These are phyloP conservation scores for Plumapathes pennacea DNA, from an alignment of 92 coral and sea anemone genomes.

Conservation along the genomic window DNA sequence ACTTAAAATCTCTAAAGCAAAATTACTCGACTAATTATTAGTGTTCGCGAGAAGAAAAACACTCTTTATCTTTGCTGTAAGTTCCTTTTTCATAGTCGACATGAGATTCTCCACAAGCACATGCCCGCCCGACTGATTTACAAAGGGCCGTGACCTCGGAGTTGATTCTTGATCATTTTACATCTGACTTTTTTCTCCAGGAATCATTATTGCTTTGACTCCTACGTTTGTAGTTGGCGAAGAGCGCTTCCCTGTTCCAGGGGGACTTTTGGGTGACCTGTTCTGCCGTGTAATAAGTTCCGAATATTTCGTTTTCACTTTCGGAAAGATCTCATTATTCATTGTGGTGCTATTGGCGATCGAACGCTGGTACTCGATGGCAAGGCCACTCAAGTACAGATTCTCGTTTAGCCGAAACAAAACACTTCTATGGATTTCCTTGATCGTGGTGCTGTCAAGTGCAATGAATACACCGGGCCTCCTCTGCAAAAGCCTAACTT, in stretches of 20 bases:
- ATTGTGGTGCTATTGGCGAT: conserved; percentile 51
- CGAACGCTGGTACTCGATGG: conserved; percentile 70
- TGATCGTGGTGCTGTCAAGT: conserved; percentile 30
- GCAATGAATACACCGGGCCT: conserved; percentile 24
- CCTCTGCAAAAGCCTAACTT: conserved; percentile 11
- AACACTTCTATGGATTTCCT: conserved; percentile 22
- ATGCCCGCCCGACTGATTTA: no score
- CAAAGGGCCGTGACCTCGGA: no score
- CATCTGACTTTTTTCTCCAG: conserved; percentile 5
- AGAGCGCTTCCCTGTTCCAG: conserved; percentile 33
- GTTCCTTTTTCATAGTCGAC: no score
- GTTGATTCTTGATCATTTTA: no score
- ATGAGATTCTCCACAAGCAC: no score
- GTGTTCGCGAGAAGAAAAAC: no score
- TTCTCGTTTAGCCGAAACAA: conserved; percentile 41
- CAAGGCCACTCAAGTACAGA: conserved; percentile 64
- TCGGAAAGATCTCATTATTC: conserved; percentile 47
- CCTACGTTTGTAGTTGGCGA: conserved; percentile 42
- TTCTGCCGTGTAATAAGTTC: conserved; percentile 48
- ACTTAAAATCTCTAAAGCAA: no score
- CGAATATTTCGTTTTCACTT: conserved; percentile 42
- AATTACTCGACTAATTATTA: no score
- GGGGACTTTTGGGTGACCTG: conserved; percentile 33
- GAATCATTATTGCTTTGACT: conserved; percentile 24
- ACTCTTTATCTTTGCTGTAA: no score